Evolutionary conservation across 2,888 invertebrate genomes (phyloP).

Genomic region (Anthrax anthrax): DNA sequence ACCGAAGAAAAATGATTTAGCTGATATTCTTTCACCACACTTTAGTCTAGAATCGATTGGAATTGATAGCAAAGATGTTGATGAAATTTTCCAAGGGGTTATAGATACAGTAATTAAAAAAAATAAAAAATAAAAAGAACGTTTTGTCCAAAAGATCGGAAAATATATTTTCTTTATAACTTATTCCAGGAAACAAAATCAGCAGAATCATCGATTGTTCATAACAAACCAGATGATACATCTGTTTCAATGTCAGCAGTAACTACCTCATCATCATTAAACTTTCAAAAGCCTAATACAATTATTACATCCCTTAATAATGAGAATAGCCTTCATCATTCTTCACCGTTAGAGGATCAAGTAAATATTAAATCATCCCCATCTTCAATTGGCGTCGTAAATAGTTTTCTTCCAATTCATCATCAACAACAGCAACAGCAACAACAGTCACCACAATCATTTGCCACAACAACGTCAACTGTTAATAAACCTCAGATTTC

Average conservation of each 20-base stretch:
- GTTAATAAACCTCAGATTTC: slow-evolving; percentile 12
- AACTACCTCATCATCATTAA: not conserved
- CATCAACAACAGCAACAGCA: slow-evolving; percentile 5
- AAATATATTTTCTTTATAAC: not conserved
- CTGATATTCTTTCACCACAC: slow-evolving; percentile 50
- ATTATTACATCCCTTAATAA: not conserved
- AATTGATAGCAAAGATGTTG: slow-evolving; percentile 82
- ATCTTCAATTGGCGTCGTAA: not conserved
- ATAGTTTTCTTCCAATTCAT: not conserved
- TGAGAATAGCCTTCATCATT: too few relatives aligned
- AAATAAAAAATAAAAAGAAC: not conserved
- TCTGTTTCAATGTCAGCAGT: not conserved
- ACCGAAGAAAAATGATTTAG: slow-evolving; percentile 48
- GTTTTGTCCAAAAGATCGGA: too few relatives aligned
- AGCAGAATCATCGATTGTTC: not conserved
- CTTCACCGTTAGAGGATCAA: too few relatives aligned
- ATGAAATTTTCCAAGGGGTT: slow-evolving; percentile 83
- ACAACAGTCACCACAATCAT: too few relatives aligned
- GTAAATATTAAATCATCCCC: too few relatives aligned
- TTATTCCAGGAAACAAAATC: slow-evolving; percentile 1
- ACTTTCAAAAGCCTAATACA: not conserved
- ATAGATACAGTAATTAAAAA: slow-evolving; percentile 15
- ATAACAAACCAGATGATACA: not conserved
- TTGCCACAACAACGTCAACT: slow-evolving; percentile 12
- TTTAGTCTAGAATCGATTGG: slow-evolving; percentile 65